phyloP scores from a whole-genome alignment of 2,888 invertebrate genomes.

The Andrena praecox region DNA sequence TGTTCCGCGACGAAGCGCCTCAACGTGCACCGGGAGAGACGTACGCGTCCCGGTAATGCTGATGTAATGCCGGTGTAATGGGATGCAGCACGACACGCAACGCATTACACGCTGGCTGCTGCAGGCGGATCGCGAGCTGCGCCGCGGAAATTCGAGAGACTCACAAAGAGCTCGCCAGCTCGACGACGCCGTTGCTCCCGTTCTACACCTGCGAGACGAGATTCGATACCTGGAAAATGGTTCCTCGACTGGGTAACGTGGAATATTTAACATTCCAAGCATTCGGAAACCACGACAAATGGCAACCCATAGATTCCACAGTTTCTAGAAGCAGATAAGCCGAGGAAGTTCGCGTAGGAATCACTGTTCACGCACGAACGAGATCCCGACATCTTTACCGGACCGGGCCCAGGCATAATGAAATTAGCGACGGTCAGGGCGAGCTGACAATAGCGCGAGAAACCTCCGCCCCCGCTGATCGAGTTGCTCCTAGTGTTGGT shows the following conservation, averaged over 20 bases:
- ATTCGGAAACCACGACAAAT: too few relatives aligned
- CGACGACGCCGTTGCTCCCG: too few relatives aligned
- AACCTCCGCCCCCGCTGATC: slow-evolving; percentile 12
- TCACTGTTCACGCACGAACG: not conserved
- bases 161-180: too few relatives aligned
- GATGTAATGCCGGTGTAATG: slow-evolving; percentile 44
- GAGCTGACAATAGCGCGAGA: slow-evolving; percentile 28
- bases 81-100: slow-evolving; percentile 46
- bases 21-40: slow-evolving; percentile 4
- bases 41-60: slow-evolving; percentile 38
- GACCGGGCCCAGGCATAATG: slow-evolving; percentile 21
- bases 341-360: too few relatives aligned
- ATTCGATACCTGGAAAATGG: too few relatives aligned
- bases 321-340: not conserved
- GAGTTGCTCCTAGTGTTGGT: too few relatives aligned
- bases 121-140: slow-evolving; percentile 17
- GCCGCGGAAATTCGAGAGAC: slow-evolving; percentile 27
- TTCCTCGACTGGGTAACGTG: too few relatives aligned
- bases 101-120: slow-evolving; percentile 18
- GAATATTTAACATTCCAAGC: too few relatives aligned
- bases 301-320: too few relatives aligned
- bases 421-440: slow-evolving; percentile 18
- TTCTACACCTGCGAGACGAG: too few relatives aligned
- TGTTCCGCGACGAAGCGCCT: slow-evolving; percentile 29
- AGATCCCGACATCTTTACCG: not conserved